phyloP scores from a whole-genome alignment of 1,140 invertebrate genomes.

The Drosophila pandora region DNA sequence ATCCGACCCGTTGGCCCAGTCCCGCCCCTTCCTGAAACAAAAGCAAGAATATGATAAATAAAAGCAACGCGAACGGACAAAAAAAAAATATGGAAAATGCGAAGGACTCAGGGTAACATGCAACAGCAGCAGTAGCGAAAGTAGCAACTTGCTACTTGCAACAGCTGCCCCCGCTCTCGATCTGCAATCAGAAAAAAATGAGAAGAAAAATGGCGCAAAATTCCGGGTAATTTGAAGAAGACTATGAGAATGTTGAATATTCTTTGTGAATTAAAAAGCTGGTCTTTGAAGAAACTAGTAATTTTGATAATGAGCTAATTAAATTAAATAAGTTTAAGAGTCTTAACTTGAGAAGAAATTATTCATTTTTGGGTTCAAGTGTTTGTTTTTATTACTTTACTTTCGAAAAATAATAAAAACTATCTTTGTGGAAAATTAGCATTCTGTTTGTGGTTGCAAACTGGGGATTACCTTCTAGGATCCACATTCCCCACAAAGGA shows the following conservation, averaged over 20 bases:
- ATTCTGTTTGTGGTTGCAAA: not conserved
- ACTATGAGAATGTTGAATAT: not conserved
- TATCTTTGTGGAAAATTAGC: not conserved
- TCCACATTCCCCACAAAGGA: slow-evolving; percentile 2
- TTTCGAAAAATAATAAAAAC: not conserved
- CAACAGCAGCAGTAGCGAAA: slow-evolving; percentile 51
- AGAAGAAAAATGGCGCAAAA: not conserved
- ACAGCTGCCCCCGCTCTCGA: slow-evolving; percentile 16
- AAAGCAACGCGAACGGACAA: slow-evolving; percentile 45
- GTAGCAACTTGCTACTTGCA: slow-evolving; percentile 4
- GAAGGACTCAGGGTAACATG: slow-evolving; percentile 51
- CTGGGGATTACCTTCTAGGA: not conserved
- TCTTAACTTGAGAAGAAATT: too few relatives aligned
- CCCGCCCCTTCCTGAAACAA: slow-evolving; percentile 45
- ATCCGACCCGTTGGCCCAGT: slow-evolving; percentile 67
- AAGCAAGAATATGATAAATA: slow-evolving; percentile 68
- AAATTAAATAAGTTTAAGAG: too few relatives aligned
- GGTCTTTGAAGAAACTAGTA: too few relatives aligned
- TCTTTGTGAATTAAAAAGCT: not conserved
- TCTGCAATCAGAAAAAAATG: slow-evolving; percentile 1
- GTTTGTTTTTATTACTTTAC: too few relatives aligned
- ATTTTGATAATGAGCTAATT: too few relatives aligned
- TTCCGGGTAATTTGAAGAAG: not conserved
- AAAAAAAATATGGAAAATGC: slow-evolving; percentile 43
- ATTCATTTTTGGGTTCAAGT: too few relatives aligned